phyloP scores from a whole-genome alignment of 1,140 invertebrate genomes.

The Dryas iulia region DNA sequence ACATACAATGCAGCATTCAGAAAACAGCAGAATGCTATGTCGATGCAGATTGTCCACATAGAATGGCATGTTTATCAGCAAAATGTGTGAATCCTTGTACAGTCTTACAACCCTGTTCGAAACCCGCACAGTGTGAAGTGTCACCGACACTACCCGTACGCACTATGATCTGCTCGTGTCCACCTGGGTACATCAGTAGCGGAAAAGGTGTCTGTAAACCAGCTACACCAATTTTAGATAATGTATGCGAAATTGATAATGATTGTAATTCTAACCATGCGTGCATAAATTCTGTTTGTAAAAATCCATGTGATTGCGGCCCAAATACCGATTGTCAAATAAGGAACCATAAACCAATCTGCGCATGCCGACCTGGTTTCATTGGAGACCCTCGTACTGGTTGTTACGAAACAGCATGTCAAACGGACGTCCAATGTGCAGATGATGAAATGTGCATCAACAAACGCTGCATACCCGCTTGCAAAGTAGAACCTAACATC shows the following conservation, averaged over 20 bases:
- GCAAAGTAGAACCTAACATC: conserved; percentile 82
- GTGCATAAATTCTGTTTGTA: conserved; percentile 89
- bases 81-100: conserved; percentile 92
- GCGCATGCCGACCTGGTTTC: conserved; percentile 89
- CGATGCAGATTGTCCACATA: conserved; percentile 90
- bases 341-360: conserved; percentile 90
- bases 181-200: conserved; percentile 91
- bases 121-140: conserved; percentile 90
- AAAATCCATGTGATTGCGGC: conserved; percentile 90
- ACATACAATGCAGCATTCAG: conserved; percentile 87
- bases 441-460: conserved; percentile 89
- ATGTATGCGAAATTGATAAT: conserved; percentile 86
- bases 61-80: conserved; percentile 89
- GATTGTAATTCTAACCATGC: conserved; percentile 88
- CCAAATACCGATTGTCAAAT: conserved; percentile 90
- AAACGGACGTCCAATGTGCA: conserved; percentile 87
- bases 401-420: conserved; percentile 87
- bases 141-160: conserved; percentile 89
- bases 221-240: conserved; percentile 82
- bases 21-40: conserved; percentile 87
- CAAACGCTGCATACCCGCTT: conserved; percentile 89
- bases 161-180: conserved; percentile 94
- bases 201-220: conserved; percentile 90
- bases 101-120: conserved; percentile 88
- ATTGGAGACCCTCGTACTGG: conserved; percentile 90